Evolutionary conservation across 2,888 invertebrate species (phyloP), one percentile per base, ranked within the genome.

Genomic region (Branchipolynoe longqiensis): DNA sequence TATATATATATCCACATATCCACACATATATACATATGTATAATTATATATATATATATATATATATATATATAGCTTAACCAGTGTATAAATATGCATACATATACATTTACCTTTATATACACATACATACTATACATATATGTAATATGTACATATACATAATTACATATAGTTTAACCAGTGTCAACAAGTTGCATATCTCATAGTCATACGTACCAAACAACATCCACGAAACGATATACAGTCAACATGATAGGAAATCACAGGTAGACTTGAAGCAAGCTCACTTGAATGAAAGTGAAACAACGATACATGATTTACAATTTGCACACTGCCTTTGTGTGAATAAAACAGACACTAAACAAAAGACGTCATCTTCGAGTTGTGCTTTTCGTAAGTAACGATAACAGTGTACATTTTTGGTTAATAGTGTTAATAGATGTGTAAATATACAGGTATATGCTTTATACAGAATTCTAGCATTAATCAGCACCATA

Each of bases 201-300:
- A 78, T 78, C 78, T 78, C 78, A 78, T 78, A 78, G 41, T 78
- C 41, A 48, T n/a, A n/a, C n/a, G n/a, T n/a, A n/a, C 41, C 12
- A 22, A 78, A 78, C 54, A 78, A 78, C 54, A 78, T 33, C 28
- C 31, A 48, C 78, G n/a, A 48, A 78, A 78, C 25, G 73, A 78
- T 41, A 41, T 54, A 78, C 48, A 78, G 78, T 78, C 48, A 78
- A 78, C 78, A 78, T 48, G 4, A 18, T 78, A 78, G 28, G 41
- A 41, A 78, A 78, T 78, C 78, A 78, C 78, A 78, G 78, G 78
- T 41, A 54, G 54, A 78, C 78, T 48, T 54, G 41, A 78, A 78
- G 78, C 78, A 78, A 78, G 78, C 78, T 78, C 78, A 78, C 78
- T 78, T 78, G 78, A 73, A 73, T 73, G 2, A 38, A 73, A 73